Evolutionary conservation across 2,797 vertebrate species (phyloP), one percentile per base, ranked within the genome.

Genomic region (Danio jaintianensis): DNA sequence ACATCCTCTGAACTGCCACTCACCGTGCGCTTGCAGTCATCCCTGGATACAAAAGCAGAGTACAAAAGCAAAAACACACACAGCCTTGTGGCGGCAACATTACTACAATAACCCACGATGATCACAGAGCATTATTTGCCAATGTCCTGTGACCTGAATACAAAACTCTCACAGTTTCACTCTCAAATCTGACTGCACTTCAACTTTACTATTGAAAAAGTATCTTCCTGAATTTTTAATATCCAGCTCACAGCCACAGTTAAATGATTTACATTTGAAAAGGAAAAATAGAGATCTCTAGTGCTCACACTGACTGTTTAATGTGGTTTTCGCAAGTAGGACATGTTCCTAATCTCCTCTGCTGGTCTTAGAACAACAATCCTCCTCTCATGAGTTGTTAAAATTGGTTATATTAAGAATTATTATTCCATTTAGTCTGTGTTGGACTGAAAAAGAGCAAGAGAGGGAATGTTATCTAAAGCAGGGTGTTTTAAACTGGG

Each of bases 211-310:
- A 18, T 62, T 72, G 47, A 48, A 63, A 63, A 73, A 48, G 40
- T 52, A 50, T 68, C 36, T 55, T 47, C 15, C 18, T 58, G 63
- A 15, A 66, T 70, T 63, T 80, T 70, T 75, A n/a, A 78, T 69
- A 50, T 20, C 6, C 11, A 69, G 45, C 16, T 12, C 15, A 52
- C 16, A 70, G 74, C 71, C 18, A 45, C 52, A 43, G 47, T 53
- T 66, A 64, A 61, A 63, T 63, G 4, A 80, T 72, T 83, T 59
- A 62, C 36, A 69, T 63, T 80, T 61, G 43, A 55, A 80, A 72
- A 75, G 20, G 9, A 67, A 63, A 68, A 47, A 62, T 29, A 70
- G 58, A 72, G 48, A 36, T 67, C 40, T 53, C 18, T 62, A 20
- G 58, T 4, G 5, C 4, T 50, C 10, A 63, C 29, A 15, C 36